Conservation (phyloP, 2,113 vertebrate genomes). For the Alosa alosa region DNA sequence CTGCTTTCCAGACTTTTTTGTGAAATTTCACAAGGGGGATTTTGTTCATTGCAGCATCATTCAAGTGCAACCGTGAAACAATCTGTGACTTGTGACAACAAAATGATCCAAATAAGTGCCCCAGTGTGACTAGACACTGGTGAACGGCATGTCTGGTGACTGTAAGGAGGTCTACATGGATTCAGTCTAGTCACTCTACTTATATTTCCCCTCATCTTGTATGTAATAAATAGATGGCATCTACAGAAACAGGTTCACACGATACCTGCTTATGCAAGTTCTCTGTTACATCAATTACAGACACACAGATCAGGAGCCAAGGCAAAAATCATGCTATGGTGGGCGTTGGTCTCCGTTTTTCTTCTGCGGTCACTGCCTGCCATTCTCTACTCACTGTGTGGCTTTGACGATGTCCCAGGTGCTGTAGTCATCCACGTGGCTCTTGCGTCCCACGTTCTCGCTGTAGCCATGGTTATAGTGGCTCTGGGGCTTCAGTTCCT, state of each 20-base stretch:
- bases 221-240: not conserved
- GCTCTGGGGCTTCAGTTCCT: conserved; percentile 96
- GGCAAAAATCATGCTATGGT: not conserved
- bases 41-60: not conserved
- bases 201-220: not conserved
- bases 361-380: not conserved
- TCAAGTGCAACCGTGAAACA: too few relatives aligned
- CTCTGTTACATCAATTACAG: not conserved
- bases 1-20: not conserved
- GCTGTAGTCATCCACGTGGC: conserved; percentile 96
- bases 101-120: not conserved
- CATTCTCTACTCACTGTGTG: conserved; percentile 85
- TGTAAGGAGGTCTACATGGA: not conserved
- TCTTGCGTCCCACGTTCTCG: conserved; percentile 88
- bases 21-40: not conserved
- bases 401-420: conserved; percentile 99
- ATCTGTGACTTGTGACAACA: not conserved
- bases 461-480: conserved; percentile 96
- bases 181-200: not conserved
- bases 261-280: not conserved
- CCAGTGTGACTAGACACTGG: not conserved
- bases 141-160: not conserved
- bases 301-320: not conserved
- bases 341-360: not conserved
- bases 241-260: not conserved